Base-by-base conservation (phyloP, 2,888 invertebrate species). In the Syrphus vitripennis region DNA sequence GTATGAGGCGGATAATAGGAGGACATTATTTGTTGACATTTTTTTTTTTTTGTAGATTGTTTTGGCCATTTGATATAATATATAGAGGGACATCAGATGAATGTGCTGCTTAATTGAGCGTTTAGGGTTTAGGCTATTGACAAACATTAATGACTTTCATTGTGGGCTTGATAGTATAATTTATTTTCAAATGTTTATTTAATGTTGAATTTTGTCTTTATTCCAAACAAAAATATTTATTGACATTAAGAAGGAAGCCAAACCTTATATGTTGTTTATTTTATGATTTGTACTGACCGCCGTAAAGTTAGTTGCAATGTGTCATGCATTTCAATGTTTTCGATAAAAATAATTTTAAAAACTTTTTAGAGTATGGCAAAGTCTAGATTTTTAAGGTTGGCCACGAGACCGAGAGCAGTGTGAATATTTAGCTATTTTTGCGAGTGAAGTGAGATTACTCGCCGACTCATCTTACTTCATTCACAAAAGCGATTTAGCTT, bases 21-120 rank as follows among this genome's bases (percentile, higher is more conserved):
- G 57, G 63, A 59, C 76, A 70, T n/a, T n/a, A n/a, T 76, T 76
- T 81, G 76, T 76, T 75, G 75, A 77, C 14, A 37, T 45, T 70
- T 14, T n/a, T n/a, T n/a, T n/a, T n/a, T n/a, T n/a, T n/a, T n/a
- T n/a, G n/a, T n/a, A 19, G 21, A 55, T 72, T 65, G n/a, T 31
- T 67, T 26, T 50, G 19, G 53, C n/a, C 14, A 50, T 53, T 75
- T 74, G 12, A 67, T 21, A 48, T 5, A 1, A 16, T 12, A 29
- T 40, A 14, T 34, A 34, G 34, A 24, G 55, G 26, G 67, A 12
- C 29, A 42, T 61, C 69, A 40, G 26, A 42, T 69, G 81, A 53
- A 76, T 67, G 53, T 10, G 55, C 40, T 48, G 70, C 81, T 71
- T 75, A 82, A 76, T 76, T 82, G 70, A 63, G 70, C 81, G 70